Evolutionary conservation across 2,113 vertebrate species (phyloP), one percentile per base, ranked within the genome.

Genomic region (Lampris incognitus): DNA sequence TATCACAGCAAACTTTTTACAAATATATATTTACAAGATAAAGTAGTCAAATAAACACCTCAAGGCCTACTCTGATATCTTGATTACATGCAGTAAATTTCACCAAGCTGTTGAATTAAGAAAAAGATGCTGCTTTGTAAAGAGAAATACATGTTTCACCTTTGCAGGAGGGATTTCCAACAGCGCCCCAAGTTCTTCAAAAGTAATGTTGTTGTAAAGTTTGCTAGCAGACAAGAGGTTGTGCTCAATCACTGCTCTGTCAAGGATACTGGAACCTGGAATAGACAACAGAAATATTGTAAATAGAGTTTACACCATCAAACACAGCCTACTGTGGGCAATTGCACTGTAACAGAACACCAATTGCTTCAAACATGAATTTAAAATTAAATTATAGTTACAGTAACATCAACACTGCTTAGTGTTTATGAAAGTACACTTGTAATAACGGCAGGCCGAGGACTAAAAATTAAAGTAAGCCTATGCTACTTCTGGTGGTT

Each of bases 181-280:
- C 80, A 99, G 93, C 0, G 98, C 98, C 87, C 98, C 98, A 40
- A 99, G 94, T 85, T 99, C 98, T 93, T 98, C 97, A 86, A 99
- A 99, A 0, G 98, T 99, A 82, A 99, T 99, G 88, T 99, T 99
- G 91, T 99, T 99, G 93, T 99, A 99, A 38, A 99, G 96, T 92
- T 99, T 99, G 93, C 98, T 99, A 3, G 98, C 98, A 78, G 98
- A 99, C 9, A 99, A 86, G 38, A 99, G 94, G 87, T 99, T 99
- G 93, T 99, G 98, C 75, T 99, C 98, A 83, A 99, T 99, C 77
- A 99, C 98, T 46, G 98, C 98, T 95, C 98, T 94, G 92, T 99
- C 98, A 41, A 99, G 92, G 81, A 99, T 99, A 92, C 98, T 99
- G 66, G 98, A 99, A 88, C 98, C 98, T 99, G 87, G 55, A 49